phyloP scores from a whole-genome alignment of 2,888 invertebrate genomes.

The Priapulus caudatus region DNA sequence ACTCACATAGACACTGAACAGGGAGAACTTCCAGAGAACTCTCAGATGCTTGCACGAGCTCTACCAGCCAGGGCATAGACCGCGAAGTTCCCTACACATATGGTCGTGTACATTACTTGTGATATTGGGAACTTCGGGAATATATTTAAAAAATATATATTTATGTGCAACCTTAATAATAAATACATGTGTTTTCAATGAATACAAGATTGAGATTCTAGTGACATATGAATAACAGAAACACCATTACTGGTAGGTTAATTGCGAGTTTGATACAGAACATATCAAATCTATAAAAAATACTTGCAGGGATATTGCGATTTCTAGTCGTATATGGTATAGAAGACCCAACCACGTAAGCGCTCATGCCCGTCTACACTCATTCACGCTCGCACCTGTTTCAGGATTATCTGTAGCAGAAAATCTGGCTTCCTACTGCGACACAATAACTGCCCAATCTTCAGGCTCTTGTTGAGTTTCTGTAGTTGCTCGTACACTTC shows the following conservation, averaged over 20 bases:
- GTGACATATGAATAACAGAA: neutral
- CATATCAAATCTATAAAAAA: no score
- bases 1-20: constrained; percentile 94
- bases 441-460: constrained; percentile 77
- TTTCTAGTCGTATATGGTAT: no score
- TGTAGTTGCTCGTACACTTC: constrained; percentile 64
- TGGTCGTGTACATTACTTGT: no score
- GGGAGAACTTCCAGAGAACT: constrained; percentile 77
- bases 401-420: constrained; percentile 76
- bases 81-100: constrained; percentile 56
- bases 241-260: neutral
- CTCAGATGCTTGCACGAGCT: constrained; percentile 80
- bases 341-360: no score
- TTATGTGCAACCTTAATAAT: no score
- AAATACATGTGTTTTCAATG: no score
- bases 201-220: constrained; percentile 8
- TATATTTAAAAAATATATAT: no score
- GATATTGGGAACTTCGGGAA: no score
- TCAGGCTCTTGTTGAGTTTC: constrained; percentile 59
- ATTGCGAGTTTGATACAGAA: neutral
- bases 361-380: no score
- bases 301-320: no score
- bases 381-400: no score
- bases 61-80: constrained; percentile 94
- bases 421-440: constrained; percentile 79